Base-by-base conservation (phyloP, 2,113 vertebrate species). In the Trochalopteron elliotii region DNA sequence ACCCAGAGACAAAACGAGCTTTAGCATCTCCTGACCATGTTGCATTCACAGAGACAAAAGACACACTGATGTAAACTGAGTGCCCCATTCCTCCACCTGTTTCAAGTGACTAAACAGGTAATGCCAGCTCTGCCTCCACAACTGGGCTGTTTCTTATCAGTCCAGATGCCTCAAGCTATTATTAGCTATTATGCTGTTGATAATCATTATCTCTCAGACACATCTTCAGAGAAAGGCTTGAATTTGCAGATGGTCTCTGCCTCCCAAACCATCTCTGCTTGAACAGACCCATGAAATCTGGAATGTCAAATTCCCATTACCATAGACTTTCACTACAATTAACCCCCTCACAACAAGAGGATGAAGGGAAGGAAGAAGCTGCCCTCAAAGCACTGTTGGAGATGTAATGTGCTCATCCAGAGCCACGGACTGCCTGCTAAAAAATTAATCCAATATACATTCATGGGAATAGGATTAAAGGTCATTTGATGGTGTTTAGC, bases 131-230 rank as follows among this genome's bases (percentile, higher is more conserved):
- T 83, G 77, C 40, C 57, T 77, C 53, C 59, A 49, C 30, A 77
- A 52, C 24, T 52, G 64, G 59, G 64, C 77, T 77, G 8, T 23
- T 91, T 60, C 83, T 76, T 91, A 59, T 39, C 71, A 61, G 63
- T 11, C 50, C 92, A 87, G 71, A 71, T 49, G 77, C 77, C 44
- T 69, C 72, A 87, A 30, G 59, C 63, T 94, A 49, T 88, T 80
- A 91, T 86, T 94, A 89, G 61, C 53, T 69, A 21, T 37, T 24
- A 27, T 17, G 21, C 16, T 69, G 44, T 50, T 69, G 55, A 72
- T 69, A 28, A 81, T 44, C 1, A 0, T 68, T 83, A 52, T 89
- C 44, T 47, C 21, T 87, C 55, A 53, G 44, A 15, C 55, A 68
- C 8, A 20, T 52, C 59, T 83, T 56, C 81, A 83, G 53, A 86